A percentile compares a stretch with the other conserved stretches of the same genome.
Evolutionary conservation across 2,113 vertebrate genomes (phyloP).

Genomic region (Heterochromis multidens): DNA sequence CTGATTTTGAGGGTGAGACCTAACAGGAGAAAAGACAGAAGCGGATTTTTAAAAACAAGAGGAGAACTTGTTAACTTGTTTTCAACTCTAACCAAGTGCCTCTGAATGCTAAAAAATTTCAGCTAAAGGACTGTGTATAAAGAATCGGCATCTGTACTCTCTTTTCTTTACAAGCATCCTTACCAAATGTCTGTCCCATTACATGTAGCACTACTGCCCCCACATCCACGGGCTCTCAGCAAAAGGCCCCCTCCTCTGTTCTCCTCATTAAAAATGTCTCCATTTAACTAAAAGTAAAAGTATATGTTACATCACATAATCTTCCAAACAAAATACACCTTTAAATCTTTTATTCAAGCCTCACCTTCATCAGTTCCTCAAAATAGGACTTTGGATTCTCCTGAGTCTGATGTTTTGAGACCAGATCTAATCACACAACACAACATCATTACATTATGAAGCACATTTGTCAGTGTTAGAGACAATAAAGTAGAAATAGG

Average conservation of each 20-base stretch:
- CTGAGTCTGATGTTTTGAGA: neutral
- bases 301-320: neutral
- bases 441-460: neutral
- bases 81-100: neutral
- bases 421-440: neutral
- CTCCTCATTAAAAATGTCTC: neutral
- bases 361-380: constrained; percentile 65
- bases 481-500: neutral
- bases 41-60: neutral
- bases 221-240: constrained; percentile 53
- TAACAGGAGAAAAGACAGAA: neutral
- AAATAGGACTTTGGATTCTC: constrained; percentile 32
- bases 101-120: neutral
- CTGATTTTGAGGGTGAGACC: constrained; percentile 27
- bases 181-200: constrained; percentile 38
- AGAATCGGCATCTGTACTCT: neutral
- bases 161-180: neutral
- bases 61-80: neutral
- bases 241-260: neutral
- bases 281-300: constrained; percentile 38
- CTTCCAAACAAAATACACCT: neutral
- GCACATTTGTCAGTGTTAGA: neutral
- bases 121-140: too few relatives aligned
- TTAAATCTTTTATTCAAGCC: neutral
- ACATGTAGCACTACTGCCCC: neutral